Conservation (phyloP, 2,888 invertebrate species). For the Caenorhabditis becei region DNA sequence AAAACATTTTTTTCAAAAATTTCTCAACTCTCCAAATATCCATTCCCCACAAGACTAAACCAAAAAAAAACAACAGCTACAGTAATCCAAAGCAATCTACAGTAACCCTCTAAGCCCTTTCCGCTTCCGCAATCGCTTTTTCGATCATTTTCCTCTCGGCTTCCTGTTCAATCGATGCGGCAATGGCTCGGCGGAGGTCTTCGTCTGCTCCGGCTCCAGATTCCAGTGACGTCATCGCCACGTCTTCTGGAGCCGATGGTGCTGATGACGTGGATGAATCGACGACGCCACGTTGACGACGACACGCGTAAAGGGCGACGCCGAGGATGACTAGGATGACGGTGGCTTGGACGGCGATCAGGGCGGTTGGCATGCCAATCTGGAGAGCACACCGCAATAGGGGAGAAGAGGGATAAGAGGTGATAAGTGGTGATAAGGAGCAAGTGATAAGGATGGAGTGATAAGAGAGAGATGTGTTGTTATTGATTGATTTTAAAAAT, state of each 20-base stretch:
- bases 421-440: background rate
- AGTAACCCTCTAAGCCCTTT: slow-evolving; percentile 1
- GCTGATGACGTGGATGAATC: slow-evolving; percentile 27
- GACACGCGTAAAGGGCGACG: slow-evolving; percentile 60
- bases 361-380: slow-evolving; percentile 70
- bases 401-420: background rate
- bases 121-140: slow-evolving; percentile 44
- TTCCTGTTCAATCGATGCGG: slow-evolving; percentile 52
- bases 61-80: slow-evolving; percentile 1
- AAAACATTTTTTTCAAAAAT: too few relatives aligned
- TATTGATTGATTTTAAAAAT: background rate
- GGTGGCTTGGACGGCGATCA: slow-evolving; percentile 67
- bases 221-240: slow-evolving; percentile 32
- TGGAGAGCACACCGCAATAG: slow-evolving; percentile 25
- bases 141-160: slow-evolving; percentile 61
- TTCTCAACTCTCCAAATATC: too few relatives aligned
- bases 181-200: slow-evolving; percentile 49
- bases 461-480: background rate
- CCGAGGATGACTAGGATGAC: slow-evolving; percentile 63
- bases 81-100: slow-evolving; percentile 2
- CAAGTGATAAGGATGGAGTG: background rate
- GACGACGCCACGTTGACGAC: slow-evolving; percentile 33
- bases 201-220: slow-evolving; percentile 34
- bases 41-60: too few relatives aligned
- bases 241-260: slow-evolving; percentile 38